Base-by-base conservation (phyloP, 2,888 invertebrate species). In the Adela reaumurella region DNA sequence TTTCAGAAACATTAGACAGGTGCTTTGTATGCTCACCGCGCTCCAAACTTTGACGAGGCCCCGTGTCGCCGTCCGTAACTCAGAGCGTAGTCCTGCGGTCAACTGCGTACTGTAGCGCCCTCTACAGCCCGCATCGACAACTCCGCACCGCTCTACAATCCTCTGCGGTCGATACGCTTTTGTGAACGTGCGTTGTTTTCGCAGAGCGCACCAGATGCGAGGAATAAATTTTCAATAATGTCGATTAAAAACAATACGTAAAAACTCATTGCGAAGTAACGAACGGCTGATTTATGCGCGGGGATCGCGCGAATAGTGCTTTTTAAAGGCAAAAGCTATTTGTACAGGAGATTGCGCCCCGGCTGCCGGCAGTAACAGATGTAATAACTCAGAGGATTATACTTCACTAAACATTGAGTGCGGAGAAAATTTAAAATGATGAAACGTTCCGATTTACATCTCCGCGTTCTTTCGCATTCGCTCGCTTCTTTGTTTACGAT, bases 361-460 rank as follows among this genome's bases (percentile, higher is more conserved):
- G 58, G 56, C 57, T 60, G 61, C 52, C 47, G 49, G 51, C 43
- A n/a, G n/a, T n/a, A 49, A 35, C 46, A 46, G 49, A 46, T n/a
- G 55, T 56, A 45, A 60, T 62, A 58, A 60, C 50, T 62, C 61
- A 62, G 57, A 47, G 56, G 57, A 57, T 59, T 59, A 57, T 14
- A 14, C 35, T 35, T 11, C n/a, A 35, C 35, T 11, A 14, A 35
- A 35, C 35, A 35, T 35, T 8, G 35, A 35, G 35, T 35, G 35
- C 8, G 11, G 35, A 14, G 35, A 4, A 4, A 35, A 35, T 35
- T 35, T 8, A 35, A 24, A 24, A 14, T 35, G 35, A 35, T 35
- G 14, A 35, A 35, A 14, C n/a, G 8, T 35, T 14, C 14, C 35
- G 11, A 35, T n/a, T n/a, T n/a, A n/a, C n/a, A n/a, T n/a, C n/a